Percentiles rank a stretch among this genome's conserved stretches.
Conservation (phyloP, 2,113 vertebrate genomes). For the Boulengerochromis microlepis region DNA sequence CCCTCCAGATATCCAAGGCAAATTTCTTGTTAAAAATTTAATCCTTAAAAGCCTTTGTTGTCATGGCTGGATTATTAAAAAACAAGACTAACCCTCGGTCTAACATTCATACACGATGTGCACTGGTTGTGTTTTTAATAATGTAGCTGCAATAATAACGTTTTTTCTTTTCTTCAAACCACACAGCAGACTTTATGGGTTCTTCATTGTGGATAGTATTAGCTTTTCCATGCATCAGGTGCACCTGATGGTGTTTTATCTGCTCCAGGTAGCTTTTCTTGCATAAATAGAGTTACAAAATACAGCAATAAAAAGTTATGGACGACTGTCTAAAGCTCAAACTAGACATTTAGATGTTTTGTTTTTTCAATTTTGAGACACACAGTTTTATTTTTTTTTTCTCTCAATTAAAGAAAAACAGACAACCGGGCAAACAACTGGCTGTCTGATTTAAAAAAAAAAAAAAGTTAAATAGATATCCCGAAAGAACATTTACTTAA, state of each 20-base stretch:
- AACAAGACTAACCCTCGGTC: background rate
- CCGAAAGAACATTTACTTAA: background rate
- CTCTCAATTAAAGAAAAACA: background rate
- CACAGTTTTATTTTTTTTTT: rapidly evolving
- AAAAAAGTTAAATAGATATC: background rate
- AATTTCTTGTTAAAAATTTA: background rate
- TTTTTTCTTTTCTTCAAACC: background rate
- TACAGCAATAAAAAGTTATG: background rate
- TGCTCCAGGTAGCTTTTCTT: background rate
- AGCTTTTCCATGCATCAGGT: background rate
- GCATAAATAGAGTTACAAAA: background rate
- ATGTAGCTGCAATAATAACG: background rate
- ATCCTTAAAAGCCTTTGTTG: background rate
- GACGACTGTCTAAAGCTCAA: background rate
- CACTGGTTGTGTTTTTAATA: background rate
- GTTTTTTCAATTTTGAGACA: background rate
- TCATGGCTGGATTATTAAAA: background rate
- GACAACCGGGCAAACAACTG: background rate
- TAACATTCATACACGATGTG: background rate
- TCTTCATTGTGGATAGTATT: background rate
- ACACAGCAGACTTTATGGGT: background rate
- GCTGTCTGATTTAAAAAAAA: too few relatives aligned
- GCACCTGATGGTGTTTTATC: background rate
- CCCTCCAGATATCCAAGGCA: background rate
- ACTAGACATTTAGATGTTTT: background rate